Evolutionary conservation across 2,888 invertebrate genomes (phyloP).

Genomic region (Eupithecia pulchellata): DNA sequence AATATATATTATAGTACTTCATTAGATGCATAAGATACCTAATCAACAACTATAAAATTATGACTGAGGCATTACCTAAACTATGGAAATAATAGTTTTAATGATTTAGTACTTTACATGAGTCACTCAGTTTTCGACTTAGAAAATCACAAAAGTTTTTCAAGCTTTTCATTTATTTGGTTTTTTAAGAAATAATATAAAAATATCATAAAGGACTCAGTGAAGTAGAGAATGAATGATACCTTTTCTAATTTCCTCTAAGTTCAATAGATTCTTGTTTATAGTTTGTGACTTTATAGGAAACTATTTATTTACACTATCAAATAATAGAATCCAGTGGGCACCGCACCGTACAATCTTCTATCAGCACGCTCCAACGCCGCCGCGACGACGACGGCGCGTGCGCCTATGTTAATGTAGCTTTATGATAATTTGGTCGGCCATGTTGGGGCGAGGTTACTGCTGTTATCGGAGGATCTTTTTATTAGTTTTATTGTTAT

Average conservation of each 20-base stretch:
- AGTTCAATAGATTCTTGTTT: not conserved
- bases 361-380: conserved; percentile 27
- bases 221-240: not conserved
- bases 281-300: not conserved
- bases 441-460: conserved; percentile 22
- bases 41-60: no score
- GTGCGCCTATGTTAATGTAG: conserved; percentile 14
- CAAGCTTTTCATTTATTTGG: no score
- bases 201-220: not conserved
- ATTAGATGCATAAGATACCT: no score
- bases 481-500: conserved; percentile 30
- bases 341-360: conserved; percentile 16
- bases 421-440: conserved; percentile 8
- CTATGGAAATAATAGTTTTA: no score
- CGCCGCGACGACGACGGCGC: conserved; percentile 29
- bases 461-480: conserved; percentile 27
- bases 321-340: not conserved
- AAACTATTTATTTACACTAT: not conserved
- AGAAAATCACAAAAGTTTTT: no score
- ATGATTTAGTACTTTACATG: no score
- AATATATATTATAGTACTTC: no score
- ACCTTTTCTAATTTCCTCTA: not conserved
- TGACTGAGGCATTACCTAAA: no score
- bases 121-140: no score
- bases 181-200: no score